A percentile compares a stretch with the other conserved stretches of the same genome.
phyloP scores from a whole-genome alignment of 2,113 vertebrate genomes.

The Jaculus jaculus region DNA sequence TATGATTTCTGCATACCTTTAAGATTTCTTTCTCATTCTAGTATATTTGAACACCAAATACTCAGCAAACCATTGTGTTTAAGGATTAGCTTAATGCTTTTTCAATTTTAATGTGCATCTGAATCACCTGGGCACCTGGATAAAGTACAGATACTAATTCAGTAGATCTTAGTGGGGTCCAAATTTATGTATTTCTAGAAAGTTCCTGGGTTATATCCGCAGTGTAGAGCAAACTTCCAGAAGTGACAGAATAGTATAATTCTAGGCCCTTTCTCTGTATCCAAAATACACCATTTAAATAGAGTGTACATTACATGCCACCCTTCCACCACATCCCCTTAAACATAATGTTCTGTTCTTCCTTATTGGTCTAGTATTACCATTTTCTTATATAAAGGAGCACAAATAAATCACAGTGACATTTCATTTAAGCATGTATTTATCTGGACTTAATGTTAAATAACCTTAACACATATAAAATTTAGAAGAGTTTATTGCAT shows the following conservation, averaged over 20 bases:
- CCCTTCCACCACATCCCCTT: neutral
- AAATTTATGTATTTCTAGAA: neutral
- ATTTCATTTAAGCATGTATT: neutral
- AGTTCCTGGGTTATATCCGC: neutral
- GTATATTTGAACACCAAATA: neutral
- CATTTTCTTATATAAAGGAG: neutral
- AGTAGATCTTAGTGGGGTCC: neutral
- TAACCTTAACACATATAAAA: constrained; percentile 4
- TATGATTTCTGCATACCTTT: neutral
- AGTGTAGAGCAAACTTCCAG: neutral
- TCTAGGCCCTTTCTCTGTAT: neutral
- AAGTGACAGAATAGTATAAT: neutral
- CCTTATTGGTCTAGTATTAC: neutral
- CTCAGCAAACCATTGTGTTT: neutral
- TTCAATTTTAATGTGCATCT: neutral
- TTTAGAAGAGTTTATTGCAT: neutral
- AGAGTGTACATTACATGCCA: neutral
- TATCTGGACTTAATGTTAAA: neutral
- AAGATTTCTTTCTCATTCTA: neutral
- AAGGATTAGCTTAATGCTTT: neutral
- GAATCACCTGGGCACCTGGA: neutral
- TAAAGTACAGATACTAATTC: neutral
- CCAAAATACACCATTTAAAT: neutral
- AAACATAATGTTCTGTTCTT: neutral
- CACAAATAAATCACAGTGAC: neutral